Evolutionary conservation across 2,888 invertebrate genomes (phyloP).

Genomic region (Thecocarcelia acutangulata): DNA sequence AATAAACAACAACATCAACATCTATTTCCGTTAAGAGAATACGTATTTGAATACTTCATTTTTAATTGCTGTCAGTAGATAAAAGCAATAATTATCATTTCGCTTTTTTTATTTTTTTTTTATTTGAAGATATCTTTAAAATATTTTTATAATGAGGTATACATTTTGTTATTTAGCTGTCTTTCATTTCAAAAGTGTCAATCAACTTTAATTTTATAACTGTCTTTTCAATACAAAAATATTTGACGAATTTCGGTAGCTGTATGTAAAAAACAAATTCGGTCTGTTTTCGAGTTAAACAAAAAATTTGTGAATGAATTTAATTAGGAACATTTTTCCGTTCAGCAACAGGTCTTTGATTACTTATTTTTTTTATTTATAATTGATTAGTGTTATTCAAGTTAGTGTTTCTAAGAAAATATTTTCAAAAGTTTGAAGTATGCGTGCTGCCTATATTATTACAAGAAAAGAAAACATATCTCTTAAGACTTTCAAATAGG

Average conservation of each 20-base stretch:
- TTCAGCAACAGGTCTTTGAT: not conserved
- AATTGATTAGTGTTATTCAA: not conserved
- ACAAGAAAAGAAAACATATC: too few relatives aligned
- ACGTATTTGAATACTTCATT: constrained; percentile 3
- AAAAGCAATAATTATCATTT: constrained; percentile 3
- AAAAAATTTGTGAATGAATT: constrained; percentile 42
- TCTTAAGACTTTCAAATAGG: too few relatives aligned
- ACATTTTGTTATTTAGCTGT: not conserved
- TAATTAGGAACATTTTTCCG: not conserved
- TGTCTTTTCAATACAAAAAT: constrained; percentile 20
- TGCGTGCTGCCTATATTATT: too few relatives aligned
- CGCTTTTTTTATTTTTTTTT: not conserved
- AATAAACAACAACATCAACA: constrained; percentile 10
- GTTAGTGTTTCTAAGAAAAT: too few relatives aligned
- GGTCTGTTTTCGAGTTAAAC: not conserved
- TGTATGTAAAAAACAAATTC: not conserved
- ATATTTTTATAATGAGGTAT: not conserved
- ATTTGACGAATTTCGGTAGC: constrained; percentile 19
- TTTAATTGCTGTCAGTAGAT: constrained; percentile 9
- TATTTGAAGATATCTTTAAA: not conserved
- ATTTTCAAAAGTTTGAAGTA: too few relatives aligned
- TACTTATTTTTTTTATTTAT: constrained; percentile 44
- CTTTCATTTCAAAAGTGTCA: constrained; percentile 55
- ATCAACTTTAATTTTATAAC: constrained; percentile 50
- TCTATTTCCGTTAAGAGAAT: constrained; percentile 22